phyloP scores from a whole-genome alignment of 2,113 vertebrate genomes.

The Paratilapia polleni region DNA sequence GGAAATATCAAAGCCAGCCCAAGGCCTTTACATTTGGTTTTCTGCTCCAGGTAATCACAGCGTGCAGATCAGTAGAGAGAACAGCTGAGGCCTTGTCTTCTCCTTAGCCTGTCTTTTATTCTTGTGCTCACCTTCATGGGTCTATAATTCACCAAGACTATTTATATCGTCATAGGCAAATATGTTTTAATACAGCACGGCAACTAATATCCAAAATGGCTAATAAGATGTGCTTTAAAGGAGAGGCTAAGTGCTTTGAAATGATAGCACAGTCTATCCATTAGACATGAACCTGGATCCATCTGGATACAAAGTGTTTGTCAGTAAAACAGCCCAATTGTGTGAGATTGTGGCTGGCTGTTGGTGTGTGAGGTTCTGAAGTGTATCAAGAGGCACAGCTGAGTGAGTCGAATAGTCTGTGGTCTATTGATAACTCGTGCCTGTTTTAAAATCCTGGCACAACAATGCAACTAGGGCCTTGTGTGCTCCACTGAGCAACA shows the following conservation, averaged over 20 bases:
- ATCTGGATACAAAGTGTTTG: slow-evolving; percentile 66
- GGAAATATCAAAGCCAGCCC: slow-evolving; percentile 85
- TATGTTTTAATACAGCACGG: slow-evolving; percentile 66
- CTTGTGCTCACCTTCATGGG: slow-evolving; percentile 21
- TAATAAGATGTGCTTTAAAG: slow-evolving; percentile 62
- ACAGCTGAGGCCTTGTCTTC: slow-evolving; percentile 64
- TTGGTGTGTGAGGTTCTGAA: slow-evolving; percentile 70
- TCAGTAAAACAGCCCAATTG: slow-evolving; percentile 67
- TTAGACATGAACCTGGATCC: slow-evolving; percentile 61
- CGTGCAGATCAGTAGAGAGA: slow-evolving; percentile 56
- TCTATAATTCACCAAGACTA: slow-evolving; percentile 31
- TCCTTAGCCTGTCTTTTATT: slow-evolving; percentile 47
- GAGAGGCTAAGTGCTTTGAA: slow-evolving; percentile 41
- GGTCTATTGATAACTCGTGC: slow-evolving; percentile 82
- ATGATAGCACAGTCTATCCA: slow-evolving; percentile 44
- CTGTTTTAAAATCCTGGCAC: slow-evolving; percentile 82
- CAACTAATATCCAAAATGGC: slow-evolving; percentile 60
- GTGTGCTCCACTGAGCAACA: slow-evolving; percentile 82
- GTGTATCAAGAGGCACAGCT: slow-evolving; percentile 79
- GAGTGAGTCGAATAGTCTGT: slow-evolving; percentile 80
- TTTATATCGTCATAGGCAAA: slow-evolving; percentile 67
- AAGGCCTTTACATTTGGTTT: slow-evolving; percentile 80
- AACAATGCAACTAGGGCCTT: slow-evolving; percentile 78
- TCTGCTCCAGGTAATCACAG: slow-evolving; percentile 77
- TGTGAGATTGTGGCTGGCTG: slow-evolving; percentile 68